Base-by-base conservation (phyloP, 2,888 invertebrate species). In the Ceriagrion tenellum region DNA sequence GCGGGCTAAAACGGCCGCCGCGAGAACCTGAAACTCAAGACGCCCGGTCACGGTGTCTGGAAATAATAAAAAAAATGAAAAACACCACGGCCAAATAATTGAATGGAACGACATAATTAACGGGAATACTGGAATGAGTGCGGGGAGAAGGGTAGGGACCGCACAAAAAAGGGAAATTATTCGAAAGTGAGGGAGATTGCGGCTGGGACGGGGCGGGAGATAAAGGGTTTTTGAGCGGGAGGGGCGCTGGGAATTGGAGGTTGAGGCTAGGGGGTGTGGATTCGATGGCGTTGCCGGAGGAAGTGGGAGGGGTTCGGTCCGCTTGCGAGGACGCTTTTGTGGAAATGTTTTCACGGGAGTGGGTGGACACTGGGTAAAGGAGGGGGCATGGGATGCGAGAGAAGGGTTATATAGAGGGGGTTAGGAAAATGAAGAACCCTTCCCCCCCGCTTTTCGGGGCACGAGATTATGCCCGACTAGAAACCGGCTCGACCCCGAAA, bases 401-500 rank as follows among this genome's bases (percentile, higher is more conserved):
- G 56, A 91, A 35, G 47, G 47, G 47, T 47, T 47, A 47, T 47
- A 47, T 47, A 47, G 47, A 47, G 47, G 47, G 59, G 91, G 91
- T 59, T 13, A 40, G 47, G 8, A 88, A 55, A 55, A 55, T 55
- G 89, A 55, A 89, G 55, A 55, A 55, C 23, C 16, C 59, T 12
- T 16, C 8, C 56, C 8, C 56, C 56, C 56, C 89, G 55, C 55
- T 89, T 89, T 89, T 26, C 47, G 47, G 89, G 55, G 89, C n/a
- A 23, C 89, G 69, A 93, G 93, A 93, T 93, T 93, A 93, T 93
- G 74, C 69, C 69, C 93, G 63, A 40, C 63, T 91, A 40, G 93
- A 47, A 93, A 93, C 93, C 93, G 69, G 69, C 89, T 47, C 89
- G 89, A 89, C 63, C 47, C 63, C 93, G 69, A 93, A 93, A 93